Base-by-base conservation (phyloP, 1,140 invertebrate genomes). In the Bombus haemorrhoidalis region DNA sequence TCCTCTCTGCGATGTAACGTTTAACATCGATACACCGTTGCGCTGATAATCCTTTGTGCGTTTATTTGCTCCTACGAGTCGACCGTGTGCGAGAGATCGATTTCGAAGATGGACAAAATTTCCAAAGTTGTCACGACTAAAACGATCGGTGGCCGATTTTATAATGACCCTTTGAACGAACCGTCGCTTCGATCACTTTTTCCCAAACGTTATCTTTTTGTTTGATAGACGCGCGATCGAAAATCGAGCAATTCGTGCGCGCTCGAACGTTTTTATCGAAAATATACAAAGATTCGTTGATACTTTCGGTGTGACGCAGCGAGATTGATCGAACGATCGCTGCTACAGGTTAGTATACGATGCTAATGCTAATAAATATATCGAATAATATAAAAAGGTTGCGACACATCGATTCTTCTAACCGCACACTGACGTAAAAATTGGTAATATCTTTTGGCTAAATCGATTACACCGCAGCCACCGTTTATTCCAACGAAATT, bases 1-100 rank as follows among this genome's bases (percentile, higher is more conserved):
- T 62, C 69, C 69, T 69, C 66, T 59, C 74, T 18, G 25, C 74
- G 18, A 43, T 74, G 73, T 74, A 87, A 72, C 75, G 22, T 87
- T 88, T 84, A 81, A 22, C 68, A 77, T 73, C 34, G 71, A 59
- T 43, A 64, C 72, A 76, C 47, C 76, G 28, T 34, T n/a, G 22
- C 12, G 6, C 39, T 34, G 53, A 74, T n/a, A 47, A 82, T 64
- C 59, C 81, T 75, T 75, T 82, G 57, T 47, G 25, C 81, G 41
- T 66, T 41, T 75, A 66, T 82, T 82, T 75, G 25, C 22, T 22
- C 41, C n/a, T 37, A 12, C n/a, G 32, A 37, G 22, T 25, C 75
- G 34, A 13, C 25, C 25, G 5, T 43, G 34, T 43, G 34, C 12
- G 1, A 25, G 9, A 66, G 47, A 18, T 25, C 13, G 37, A 59